Base-by-base conservation (phyloP, 1,140 invertebrate species). In the Hetaerina americana region DNA sequence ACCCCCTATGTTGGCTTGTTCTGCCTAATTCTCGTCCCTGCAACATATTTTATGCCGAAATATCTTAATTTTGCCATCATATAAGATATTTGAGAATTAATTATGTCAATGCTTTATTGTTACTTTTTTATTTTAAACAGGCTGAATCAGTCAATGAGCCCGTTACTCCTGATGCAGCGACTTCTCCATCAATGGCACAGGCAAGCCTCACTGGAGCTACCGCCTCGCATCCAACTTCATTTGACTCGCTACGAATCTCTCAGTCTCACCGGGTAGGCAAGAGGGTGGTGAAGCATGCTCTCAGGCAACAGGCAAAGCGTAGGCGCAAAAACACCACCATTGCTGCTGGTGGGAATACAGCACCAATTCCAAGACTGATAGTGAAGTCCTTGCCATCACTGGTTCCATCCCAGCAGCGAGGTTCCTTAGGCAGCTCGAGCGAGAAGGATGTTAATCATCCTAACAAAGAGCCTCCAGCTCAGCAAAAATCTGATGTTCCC, bases 251-350 rank as follows among this genome's bases (percentile, higher is more conserved):
- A 18, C 40, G 40, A 5, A 57, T 57, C 40, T 57, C 40, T 57
- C 40, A 57, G 15, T 57, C 40, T 18, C 40, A 57, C 40, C n/a
- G n/a, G n/a, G n/a, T n/a, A n/a, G 15, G 15, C 2, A 57, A 57
- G 40, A 2, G 40, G 24, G 85, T 87, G 18, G 86, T 88, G 67
- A 90, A 90, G 77, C 88, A 89, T 81, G 88, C 88, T 70, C 76
- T 90, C 72, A 85, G 89, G 77, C 91, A 92, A 80, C 90, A 92
- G 77, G 90, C 90, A 22, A 92, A 91, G 75, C 81, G 90, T 72
- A 83, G 90, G 75, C 85, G 89, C 77, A 91, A 92, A 82, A 92
- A 90, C 76, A 89, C 87, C 15, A 88, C 87, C 26, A 88, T 89
- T 76, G 90, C 90, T 12, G 86, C 88, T 68, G 76, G 76, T 66